These are phyloP conservation scores for Corticium candelabrum DNA, from an alignment of 37 sponge, comb jelly and placozoan genomes.

Conservation along the genomic window DNA sequence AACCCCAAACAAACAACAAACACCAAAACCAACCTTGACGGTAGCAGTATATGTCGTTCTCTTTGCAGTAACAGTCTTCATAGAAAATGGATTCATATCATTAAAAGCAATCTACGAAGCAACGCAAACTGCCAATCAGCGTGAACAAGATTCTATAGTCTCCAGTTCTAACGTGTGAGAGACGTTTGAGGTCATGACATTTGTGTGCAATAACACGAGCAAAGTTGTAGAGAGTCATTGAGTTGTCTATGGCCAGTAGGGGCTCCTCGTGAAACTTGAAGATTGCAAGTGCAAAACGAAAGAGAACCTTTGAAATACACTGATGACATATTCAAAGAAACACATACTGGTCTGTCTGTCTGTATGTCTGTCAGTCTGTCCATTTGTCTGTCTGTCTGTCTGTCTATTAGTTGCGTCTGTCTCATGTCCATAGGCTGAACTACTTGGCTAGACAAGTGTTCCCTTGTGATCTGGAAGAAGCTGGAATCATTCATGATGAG, in stretches of 20 bases:
- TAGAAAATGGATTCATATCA: conserved; percentile 59
- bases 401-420: no score
- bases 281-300: conserved; percentile 88
- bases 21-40: not conserved
- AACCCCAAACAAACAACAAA: not conserved
- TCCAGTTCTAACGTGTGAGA: conserved; percentile 37
- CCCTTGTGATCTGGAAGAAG: no score
- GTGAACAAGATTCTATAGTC: no score
- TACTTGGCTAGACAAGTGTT: no score
- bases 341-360: no score
- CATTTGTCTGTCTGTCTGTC: no score
- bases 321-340: no score
- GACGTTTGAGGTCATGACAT: conserved; percentile 36
- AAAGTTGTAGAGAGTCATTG: conserved; percentile 67
- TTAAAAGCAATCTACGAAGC: conserved; percentile 55
- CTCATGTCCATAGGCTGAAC: no score
- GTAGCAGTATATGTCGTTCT: conserved; percentile 3
- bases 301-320: conserved; percentile 92
- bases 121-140: not conserved
- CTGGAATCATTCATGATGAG: no score
- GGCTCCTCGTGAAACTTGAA: conserved; percentile 83
- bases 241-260: conserved; percentile 34
- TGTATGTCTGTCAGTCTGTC: no score
- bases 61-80: conserved; percentile 22
- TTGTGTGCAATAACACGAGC: conserved; percentile 52